A percentile compares a stretch with the other conserved stretches of the same genome.
Conservation (phyloP, 2,113 vertebrate species). For the Triplophysa dalaica region DNA sequence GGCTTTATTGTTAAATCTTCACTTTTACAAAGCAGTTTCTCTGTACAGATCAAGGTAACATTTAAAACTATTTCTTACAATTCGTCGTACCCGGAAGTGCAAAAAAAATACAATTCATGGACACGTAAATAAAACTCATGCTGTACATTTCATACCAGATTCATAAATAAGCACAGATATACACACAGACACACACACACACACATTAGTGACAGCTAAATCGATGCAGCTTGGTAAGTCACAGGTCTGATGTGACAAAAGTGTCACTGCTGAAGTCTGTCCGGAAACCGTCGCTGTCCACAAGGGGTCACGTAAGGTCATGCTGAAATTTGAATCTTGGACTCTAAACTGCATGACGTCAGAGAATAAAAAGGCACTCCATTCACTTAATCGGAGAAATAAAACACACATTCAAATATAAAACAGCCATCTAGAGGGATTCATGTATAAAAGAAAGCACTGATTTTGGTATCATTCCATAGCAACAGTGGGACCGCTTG, state of each 20-base stretch:
- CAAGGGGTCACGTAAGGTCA: constrained; percentile 30
- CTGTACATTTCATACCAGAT: constrained; percentile 88
- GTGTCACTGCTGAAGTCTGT: constrained; percentile 42
- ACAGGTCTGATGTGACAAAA: constrained; percentile 51
- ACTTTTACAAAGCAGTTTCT: constrained; percentile 86
- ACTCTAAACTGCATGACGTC: constrained; percentile 32
- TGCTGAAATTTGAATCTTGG: constrained; percentile 38
- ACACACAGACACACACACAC: constrained; percentile 60
- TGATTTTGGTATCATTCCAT: background rate
- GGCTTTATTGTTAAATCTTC: constrained; percentile 80
- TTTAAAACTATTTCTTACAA: constrained; percentile 87
- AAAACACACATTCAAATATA: constrained; percentile 14
- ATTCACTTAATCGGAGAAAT: constrained; percentile 51
- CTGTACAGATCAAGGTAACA: constrained; percentile 84
- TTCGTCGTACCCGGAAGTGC: constrained; percentile 91
- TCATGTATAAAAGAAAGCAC: background rate
- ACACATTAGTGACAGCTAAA: constrained; percentile 65
- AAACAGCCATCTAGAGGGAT: constrained; percentile 31
- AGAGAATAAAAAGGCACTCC: constrained; percentile 71
- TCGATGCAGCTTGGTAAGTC: constrained; percentile 62
- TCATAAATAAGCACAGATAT: constrained; percentile 83
- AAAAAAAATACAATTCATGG: constrained; percentile 79
- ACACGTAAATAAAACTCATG: constrained; percentile 82
- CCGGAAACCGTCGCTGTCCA: constrained; percentile 60
- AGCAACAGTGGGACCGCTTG: constrained; percentile 1